Conservation (phyloP, 2,113 vertebrate species). For the Rattus rattus region DNA sequence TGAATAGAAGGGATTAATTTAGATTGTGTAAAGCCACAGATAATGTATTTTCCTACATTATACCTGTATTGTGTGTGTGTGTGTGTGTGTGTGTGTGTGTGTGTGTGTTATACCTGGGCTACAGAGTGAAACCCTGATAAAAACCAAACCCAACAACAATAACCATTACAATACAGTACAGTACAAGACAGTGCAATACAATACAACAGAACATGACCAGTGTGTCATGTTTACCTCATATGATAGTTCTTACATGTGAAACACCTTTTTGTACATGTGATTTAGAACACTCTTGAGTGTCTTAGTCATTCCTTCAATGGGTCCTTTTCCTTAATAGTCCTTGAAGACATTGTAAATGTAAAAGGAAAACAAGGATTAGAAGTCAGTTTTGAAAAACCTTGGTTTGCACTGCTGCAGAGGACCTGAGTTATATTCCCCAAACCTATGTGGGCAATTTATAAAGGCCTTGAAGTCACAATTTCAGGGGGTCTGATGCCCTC, state of each 20-base stretch:
- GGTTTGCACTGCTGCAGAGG: neutral
- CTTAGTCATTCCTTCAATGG: neutral
- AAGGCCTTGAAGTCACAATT: neutral
- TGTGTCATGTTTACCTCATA: too few relatives aligned
- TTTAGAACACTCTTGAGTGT: constrained; percentile 9
- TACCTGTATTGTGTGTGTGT: constrained; percentile 59
- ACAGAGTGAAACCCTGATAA: neutral
- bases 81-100: too few relatives aligned
- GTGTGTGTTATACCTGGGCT: neutral
- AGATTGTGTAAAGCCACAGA: constrained; percentile 85
- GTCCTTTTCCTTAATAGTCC: constrained; percentile 31
- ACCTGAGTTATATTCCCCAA: neutral
- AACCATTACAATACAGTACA: too few relatives aligned
- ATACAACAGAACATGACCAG: too few relatives aligned
- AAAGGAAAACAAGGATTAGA: constrained; percentile 35
- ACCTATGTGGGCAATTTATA: neutral
- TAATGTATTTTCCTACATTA: constrained; percentile 85
- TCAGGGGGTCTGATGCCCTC: neutral
- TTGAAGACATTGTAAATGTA: constrained; percentile 29
- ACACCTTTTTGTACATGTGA: neutral
- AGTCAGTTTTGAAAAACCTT: constrained; percentile 9
- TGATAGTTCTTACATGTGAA: neutral
- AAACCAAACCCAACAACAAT: neutral
- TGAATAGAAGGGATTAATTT: constrained; percentile 79
- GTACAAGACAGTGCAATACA: too few relatives aligned